Base-by-base conservation (phyloP, 2,113 vertebrate species). In the Calyptommatus sinebrachiatus region DNA sequence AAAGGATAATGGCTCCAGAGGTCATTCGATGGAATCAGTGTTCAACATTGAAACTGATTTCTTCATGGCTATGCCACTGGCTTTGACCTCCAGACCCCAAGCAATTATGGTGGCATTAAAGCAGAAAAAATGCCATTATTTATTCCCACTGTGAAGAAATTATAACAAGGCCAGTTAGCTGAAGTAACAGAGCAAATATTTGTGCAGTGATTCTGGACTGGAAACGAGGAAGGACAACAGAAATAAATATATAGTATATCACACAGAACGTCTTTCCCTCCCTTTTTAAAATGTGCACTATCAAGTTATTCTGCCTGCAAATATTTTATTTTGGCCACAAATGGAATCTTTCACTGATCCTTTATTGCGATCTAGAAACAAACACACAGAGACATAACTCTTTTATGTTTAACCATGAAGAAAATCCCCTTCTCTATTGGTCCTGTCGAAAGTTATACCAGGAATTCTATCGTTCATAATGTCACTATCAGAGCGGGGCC, bases 41-140 rank as follows among this genome's bases (percentile, higher is more conserved):
- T 79, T 85, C 63, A 71, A 71, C 84, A 87, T 4, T 72, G 62
- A 85, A 77, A 61, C 83, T 75, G 85, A 82, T 87, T 87, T 87
- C 82, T 80, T 29, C 28, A 70, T 21, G 71, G 22, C 81, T 86
- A 21, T 71, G 7, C 50, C 28, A 61, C 0, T 1, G 41, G 46
- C 41, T 83, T 80, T 83, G 71, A 89, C 67, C 84, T 84, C 66
- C 67, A 63, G 24, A 45, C 66, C 57, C 76, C 71, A 78, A 76
- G 80, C 53, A 86, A 81, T 77, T 66, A 83, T 48, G 77, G 53
- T 62, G 31, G 11, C 35, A 48, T 21, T 76, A 73, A 86, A 87
- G 9, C 78, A 76, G 4, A 2, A 26, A 78, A 79, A 81, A 86
- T 35, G 28, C 8, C 50, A 72, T n/a, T 50, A 76, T 85, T 89